Conservation (phyloP, 2,888 invertebrate species). For the Hemistola chrysoprasaria region DNA sequence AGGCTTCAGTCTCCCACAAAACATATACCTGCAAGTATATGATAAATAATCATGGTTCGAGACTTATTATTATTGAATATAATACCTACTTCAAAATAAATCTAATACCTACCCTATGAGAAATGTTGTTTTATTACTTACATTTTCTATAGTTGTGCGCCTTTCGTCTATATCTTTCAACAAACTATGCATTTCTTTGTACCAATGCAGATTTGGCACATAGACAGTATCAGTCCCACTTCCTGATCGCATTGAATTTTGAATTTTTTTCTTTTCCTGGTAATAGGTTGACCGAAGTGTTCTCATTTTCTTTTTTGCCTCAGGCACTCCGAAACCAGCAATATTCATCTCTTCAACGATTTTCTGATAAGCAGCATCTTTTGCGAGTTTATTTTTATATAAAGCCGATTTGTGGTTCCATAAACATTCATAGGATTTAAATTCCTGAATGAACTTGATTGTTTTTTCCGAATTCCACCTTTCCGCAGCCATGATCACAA, state of each 20-base stretch:
- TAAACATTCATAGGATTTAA: constrained; percentile 22
- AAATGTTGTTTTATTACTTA: constrained; percentile 5
- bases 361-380: constrained; percentile 7
- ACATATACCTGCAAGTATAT: constrained; percentile 15
- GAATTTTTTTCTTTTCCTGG: constrained; percentile 13
- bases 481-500: constrained; percentile 23
- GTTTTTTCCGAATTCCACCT: constrained; percentile 22
- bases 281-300: constrained; percentile 15
- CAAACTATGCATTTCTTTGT: constrained; percentile 13
- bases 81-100: constrained; percentile 14
- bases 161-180: constrained; percentile 13
- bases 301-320: constrained; percentile 20
- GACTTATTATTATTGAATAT: constrained; percentile 15
- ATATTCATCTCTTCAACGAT: constrained; percentile 11
- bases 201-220: constrained; percentile 16
- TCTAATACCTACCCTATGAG: constrained; percentile 14
- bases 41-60: constrained; percentile 15
- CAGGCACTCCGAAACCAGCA: constrained; percentile 15
- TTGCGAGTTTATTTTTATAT: constrained; percentile 15
- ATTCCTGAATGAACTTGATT: constrained; percentile 21
- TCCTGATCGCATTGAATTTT: constrained; percentile 13
- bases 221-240: constrained; percentile 9
- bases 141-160: constrained; percentile 7
- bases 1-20: constrained; percentile 13
- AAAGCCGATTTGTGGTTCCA: constrained; percentile 21